Conservation (phyloP, 2,797 vertebrate species). For the Phataginus tricuspis region DNA sequence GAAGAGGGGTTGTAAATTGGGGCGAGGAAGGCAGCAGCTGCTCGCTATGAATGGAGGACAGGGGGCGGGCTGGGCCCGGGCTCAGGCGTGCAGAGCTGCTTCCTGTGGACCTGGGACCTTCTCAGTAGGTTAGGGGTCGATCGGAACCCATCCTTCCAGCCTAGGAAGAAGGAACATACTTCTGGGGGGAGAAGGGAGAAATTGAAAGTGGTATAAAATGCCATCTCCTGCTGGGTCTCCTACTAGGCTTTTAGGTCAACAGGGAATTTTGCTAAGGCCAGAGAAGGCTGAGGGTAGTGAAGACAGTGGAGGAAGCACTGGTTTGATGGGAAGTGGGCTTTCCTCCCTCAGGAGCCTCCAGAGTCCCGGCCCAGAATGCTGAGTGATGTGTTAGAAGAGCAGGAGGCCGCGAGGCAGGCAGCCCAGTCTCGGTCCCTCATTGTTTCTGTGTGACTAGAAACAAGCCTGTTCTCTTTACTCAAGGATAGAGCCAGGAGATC, state of each 20-base stretch:
- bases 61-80: neutral
- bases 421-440: neutral
- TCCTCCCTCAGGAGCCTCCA: neutral
- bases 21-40: conserved; percentile 62
- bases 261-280: neutral
- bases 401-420: neutral
- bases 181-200: conserved; percentile 64
- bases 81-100: neutral
- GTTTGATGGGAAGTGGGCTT: neutral
- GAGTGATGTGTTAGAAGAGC: neutral
- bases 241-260: neutral
- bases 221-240: conserved; percentile 68
- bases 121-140: neutral
- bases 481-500: neutral
- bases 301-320: fast-evolving
- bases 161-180: conserved; percentile 49
- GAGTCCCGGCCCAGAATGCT: no score
- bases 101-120: neutral
- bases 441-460: neutral
- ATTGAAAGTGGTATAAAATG: conserved; percentile 65
- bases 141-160: neutral
- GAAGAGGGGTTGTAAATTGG: conserved; percentile 34
- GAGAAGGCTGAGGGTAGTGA: no score
- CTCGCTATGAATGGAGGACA: conserved; percentile 67
- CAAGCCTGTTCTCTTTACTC: neutral